Evolutionary conservation across 2,113 vertebrate genomes (phyloP), one percentile per base, ranked within the genome.

Genomic region (Sterrhoptilus dennistouni): DNA sequence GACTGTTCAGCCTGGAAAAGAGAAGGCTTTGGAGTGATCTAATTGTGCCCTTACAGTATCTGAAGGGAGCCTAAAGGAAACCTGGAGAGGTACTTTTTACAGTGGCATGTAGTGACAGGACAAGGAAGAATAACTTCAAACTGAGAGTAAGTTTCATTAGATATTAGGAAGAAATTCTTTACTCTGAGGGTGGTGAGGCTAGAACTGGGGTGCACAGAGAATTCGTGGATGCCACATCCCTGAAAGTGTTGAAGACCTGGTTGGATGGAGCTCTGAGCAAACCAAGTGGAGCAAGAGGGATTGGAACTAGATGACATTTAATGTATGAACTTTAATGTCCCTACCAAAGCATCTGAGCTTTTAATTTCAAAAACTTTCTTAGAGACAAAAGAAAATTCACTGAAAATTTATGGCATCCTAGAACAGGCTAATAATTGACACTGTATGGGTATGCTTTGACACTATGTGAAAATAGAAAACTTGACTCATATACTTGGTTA

Each of bases 401-500:
- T 89, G 76, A 57, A 80, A 61, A 61, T 65, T 1, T 56, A 19
- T 40, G 16, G 17, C 11, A 12, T 83, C 21, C 25, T 65, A 68
- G 85, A 60, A 12, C 23, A 76, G 33, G 11, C n/a, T 59, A 57
- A 47, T 40, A 88, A 36, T 86, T 96, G 71, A 56, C n/a, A n/a
- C 59, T 90, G 23, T 74, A 28, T 70, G 74, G 53, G 13, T 60
- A 72, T 59, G 27, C 47, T 83, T 69, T 78, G 50, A 72, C 40
- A 25, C 27, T 83, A 52, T 88, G 68, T 79, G 88, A 93, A 88
- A 94, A 76, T 38, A 93, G 74, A 94, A 79, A 89, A 78, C 35
- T 57, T 90, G 94, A 94, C 71, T 96, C 87, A 90, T 42, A 11
- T 33, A 27, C n/a, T 87, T 90, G 45, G 40, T 95, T 63, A 90